Percentiles rank a stretch among this genome's conserved stretches.
phyloP scores from a whole-genome alignment of 2,888 invertebrate species.

The Xestia c-nigrum region DNA sequence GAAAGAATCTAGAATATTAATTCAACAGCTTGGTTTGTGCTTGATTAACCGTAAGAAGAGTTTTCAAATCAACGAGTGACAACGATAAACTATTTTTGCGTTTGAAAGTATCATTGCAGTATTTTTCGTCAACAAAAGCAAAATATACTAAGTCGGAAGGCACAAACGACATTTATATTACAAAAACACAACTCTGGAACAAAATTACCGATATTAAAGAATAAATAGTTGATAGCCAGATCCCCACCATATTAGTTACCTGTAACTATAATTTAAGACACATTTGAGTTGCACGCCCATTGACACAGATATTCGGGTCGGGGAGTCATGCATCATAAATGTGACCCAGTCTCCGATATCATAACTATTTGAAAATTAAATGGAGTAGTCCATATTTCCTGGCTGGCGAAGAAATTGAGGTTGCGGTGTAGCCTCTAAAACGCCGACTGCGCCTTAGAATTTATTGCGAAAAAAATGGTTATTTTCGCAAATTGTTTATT shows the following conservation, averaged over 20 bases:
- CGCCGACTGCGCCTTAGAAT: no score
- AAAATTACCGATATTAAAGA: conserved; percentile 15
- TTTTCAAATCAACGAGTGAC: no score
- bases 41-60: no score
- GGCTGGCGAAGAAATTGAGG: no score
- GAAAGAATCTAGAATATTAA: no score
- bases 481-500: no score
- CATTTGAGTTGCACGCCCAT: conserved; percentile 53
- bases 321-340: conserved; percentile 69
- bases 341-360: conserved; percentile 52
- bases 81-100: no score
- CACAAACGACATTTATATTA: no score
- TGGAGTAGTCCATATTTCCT: no score
- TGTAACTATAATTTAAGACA: conserved; percentile 58
- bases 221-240: conserved; percentile 34
- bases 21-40: no score
- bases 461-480: no score
- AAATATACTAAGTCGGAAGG: background rate
- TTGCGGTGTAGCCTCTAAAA: no score
- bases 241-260: conserved; percentile 11
- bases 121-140: background rate
- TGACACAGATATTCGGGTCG: conserved; percentile 62
- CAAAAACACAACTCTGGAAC: background rate
- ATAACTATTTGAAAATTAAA: conserved; percentile 1
- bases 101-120: background rate